Conservation (phyloP, 1,140 invertebrate genomes). For the Hyles euphorbiae region DNA sequence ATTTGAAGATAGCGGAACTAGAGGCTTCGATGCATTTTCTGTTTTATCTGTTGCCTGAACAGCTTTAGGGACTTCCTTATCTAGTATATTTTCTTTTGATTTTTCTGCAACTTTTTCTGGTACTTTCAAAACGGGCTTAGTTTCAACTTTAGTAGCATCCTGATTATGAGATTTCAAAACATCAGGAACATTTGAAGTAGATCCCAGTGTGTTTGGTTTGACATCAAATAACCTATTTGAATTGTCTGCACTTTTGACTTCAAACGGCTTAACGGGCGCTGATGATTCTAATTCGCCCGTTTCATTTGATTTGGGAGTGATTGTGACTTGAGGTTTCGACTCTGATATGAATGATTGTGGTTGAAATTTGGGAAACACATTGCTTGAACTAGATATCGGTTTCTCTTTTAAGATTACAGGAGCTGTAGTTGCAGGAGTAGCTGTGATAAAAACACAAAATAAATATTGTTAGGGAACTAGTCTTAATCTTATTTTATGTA, state of each 20-base stretch:
- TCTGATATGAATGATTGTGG: constrained; percentile 21
- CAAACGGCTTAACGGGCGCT: constrained; percentile 21
- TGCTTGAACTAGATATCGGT: constrained; percentile 30
- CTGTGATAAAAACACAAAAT: constrained; percentile 14
- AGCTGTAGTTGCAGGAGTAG: constrained; percentile 12
- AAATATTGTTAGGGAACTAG: neutral
- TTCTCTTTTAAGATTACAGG: constrained; percentile 24
- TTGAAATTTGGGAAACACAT: constrained; percentile 33
- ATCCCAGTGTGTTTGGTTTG: constrained; percentile 18
- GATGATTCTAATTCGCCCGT: constrained; percentile 43
- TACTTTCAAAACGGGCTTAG: constrained; percentile 17
- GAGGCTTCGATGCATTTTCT: constrained; percentile 30
- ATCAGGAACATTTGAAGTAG: constrained; percentile 40
- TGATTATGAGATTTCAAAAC: constrained; percentile 34
- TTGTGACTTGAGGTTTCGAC: constrained; percentile 13
- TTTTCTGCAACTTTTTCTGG: constrained; percentile 24
- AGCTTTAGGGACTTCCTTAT: constrained; percentile 22
- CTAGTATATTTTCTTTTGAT: constrained; percentile 39
- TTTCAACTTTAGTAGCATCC: constrained; percentile 29
- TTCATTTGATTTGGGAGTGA: constrained; percentile 36
- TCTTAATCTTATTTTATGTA: no score
- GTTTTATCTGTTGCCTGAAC: constrained; percentile 30
- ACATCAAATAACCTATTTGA: constrained; percentile 36
- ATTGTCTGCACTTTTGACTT: constrained; percentile 35
- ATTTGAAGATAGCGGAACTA: constrained; percentile 21